These are phyloP conservation scores for Alexandromys oeconomus DNA, from an alignment of 2,797 vertebrate genomes.

Conservation along the genomic window DNA sequence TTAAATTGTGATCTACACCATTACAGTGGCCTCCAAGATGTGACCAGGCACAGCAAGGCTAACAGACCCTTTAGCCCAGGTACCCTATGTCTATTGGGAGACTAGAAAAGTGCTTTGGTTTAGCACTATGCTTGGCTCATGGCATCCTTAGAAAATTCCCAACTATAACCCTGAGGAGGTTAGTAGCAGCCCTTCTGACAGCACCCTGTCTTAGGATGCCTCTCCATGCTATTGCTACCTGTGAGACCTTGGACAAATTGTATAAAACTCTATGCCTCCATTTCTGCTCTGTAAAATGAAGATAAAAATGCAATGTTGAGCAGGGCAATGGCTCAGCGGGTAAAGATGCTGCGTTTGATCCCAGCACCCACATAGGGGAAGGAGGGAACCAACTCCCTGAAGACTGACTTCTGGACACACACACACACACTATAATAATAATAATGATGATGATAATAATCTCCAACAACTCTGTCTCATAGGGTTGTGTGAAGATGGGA, in stretches of 20 bases:
- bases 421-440: not conserved
- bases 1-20: constrained; percentile 24
- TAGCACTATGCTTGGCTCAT: not conserved
- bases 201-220: not conserved
- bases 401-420: not conserved
- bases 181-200: constrained; percentile 14
- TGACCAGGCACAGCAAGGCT: not conserved
- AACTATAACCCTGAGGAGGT: not conserved
- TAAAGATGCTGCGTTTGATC: not conserved
- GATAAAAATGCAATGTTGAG: not conserved
- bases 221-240: not conserved
- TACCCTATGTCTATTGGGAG: not conserved
- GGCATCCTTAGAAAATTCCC: not conserved
- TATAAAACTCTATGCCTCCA: not conserved
- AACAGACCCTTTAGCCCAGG: not conserved
- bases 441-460: not conserved
- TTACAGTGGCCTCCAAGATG: not conserved
- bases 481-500: not conserved
- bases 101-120: not conserved
- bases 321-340: not conserved
- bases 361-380: not conserved
- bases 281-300: constrained; percentile 39
- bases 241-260: not conserved
- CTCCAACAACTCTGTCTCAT: not conserved
- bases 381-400: not conserved